Base-by-base conservation (phyloP, 2,797 vertebrate genomes). In the Sebastes miniatus region DNA sequence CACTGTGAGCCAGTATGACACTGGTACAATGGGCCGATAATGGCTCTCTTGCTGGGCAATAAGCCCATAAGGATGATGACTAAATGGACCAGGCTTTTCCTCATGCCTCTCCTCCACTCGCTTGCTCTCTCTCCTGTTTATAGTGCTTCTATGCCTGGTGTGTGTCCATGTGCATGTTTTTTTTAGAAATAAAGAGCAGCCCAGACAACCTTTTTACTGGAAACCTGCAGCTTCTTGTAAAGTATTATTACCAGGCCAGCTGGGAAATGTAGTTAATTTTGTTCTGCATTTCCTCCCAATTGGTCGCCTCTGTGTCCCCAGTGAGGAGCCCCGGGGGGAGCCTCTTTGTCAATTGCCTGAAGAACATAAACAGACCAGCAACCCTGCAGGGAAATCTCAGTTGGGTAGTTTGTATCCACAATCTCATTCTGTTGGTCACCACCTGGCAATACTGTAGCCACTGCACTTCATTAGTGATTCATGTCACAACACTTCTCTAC, bases 1-100 rank as follows among this genome's bases (percentile, higher is more conserved):
- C 43, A 25, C 69, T 80, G 74, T 77, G 79, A 83, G 82, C 70
- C 82, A 81, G 73, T 68, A 36, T 86, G 86, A 82, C 73, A 80
- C 68, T 78, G 69, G 69, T 62, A 74, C 83, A 86, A 80, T 79
- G 71, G 70, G 52, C 43, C 76, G 62, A 32, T 88, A 87, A 85
- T 89, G 79, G 82, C 73, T 85, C 62, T 59, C 83, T 67, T 76
- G 80, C 86, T 86, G 81, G 22, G 83, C 76, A 83, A 73, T 73
- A 74, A 88, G 80, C 87, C 84, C 73, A 64, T 79, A 79, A 87
- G 77, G 75, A 80, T 88, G 82, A 92, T 84, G 80, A 81, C 81
- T 82, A 79, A 91, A 88, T 88, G 71, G 75, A 69, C 73, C 29
- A 68, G 67, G 43, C 62, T 77, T 83, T 86, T 83, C 52, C 39